phyloP scores from a whole-genome alignment of 2,113 vertebrate species.

The Anarhynchus alexandrinus region DNA sequence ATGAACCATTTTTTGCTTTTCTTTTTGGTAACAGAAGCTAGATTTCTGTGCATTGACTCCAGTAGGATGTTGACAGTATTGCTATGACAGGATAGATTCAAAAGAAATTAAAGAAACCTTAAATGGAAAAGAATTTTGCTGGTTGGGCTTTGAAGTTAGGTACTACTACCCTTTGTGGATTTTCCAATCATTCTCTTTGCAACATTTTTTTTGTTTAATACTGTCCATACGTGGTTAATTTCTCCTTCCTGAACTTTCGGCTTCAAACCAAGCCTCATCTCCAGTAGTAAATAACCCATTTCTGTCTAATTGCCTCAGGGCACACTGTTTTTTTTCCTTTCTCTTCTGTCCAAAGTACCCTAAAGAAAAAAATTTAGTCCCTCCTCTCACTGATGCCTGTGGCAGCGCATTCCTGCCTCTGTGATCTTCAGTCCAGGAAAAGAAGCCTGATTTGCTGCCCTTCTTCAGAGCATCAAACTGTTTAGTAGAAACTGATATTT shows the following conservation, averaged over 20 bases:
- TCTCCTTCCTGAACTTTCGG: not conserved
- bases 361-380: not conserved
- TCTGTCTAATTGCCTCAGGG: not conserved
- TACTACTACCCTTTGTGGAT: not conserved
- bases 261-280: not conserved
- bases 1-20: not conserved
- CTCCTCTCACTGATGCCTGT: not conserved
- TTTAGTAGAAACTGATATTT: not conserved
- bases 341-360: not conserved
- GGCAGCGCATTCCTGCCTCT: not conserved
- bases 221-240: not conserved
- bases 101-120: not conserved
- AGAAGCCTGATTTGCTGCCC: not conserved
- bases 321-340: not conserved
- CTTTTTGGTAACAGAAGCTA: not conserved
- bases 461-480: not conserved
- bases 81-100: not conserved
- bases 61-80: not conserved
- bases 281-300: not conserved
- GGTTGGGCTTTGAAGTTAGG: not conserved
- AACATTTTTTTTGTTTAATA: not conserved
- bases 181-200: not conserved
- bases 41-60: not conserved
- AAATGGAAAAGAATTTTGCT: not conserved
- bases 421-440: not conserved